Evolutionary conservation across 2,888 invertebrate genomes (phyloP).

Genomic region (Athripsodes cinereus): DNA sequence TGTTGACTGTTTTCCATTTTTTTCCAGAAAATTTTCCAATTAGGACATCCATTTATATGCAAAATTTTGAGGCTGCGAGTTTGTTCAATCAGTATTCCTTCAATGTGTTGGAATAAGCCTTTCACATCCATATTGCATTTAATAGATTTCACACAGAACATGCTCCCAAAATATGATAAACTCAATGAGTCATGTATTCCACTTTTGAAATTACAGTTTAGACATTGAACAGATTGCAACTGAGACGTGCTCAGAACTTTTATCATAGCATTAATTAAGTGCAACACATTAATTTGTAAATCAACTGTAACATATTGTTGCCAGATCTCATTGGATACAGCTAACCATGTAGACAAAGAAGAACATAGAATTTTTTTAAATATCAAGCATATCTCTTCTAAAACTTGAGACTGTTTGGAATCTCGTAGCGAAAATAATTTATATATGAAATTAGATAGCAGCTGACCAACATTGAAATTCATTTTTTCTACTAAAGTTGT

Average conservation of each 20-base stretch:
- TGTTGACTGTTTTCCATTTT: conserved; percentile 19
- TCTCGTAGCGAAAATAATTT: conserved; percentile 1
- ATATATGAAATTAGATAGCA: conserved; percentile 3
- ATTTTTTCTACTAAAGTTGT: conserved; percentile 9
- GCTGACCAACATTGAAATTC: conserved; percentile 2
- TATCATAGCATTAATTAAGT: conserved; percentile 6
- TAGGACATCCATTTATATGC: conserved; percentile 18
- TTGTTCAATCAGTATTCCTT: conserved; percentile 11
- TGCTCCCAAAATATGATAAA: conserved; percentile 9
- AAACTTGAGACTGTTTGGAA: not conserved
- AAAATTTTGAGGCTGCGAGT: conserved; percentile 11
- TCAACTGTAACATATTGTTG: conserved; percentile 14
- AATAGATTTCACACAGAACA: conserved; percentile 14
- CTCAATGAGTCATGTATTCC: conserved; percentile 21
- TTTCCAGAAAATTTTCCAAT: conserved; percentile 19
- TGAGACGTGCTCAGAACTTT: conserved; percentile 14
- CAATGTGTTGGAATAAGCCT: not conserved
- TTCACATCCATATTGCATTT: conserved; percentile 12
- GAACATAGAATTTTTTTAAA: conserved; percentile 19
- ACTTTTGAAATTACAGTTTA: conserved; percentile 18
- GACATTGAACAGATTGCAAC: conserved; percentile 17
- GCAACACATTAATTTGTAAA: conserved; percentile 10
- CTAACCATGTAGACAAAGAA: conserved; percentile 10
- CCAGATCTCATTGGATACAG: conserved; percentile 15
- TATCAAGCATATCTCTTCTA: conserved; percentile 10